These are phyloP conservation scores for Drosophila trichaetosa DNA, from an alignment of 2,888 invertebrate genomes.

Conservation along the genomic window DNA sequence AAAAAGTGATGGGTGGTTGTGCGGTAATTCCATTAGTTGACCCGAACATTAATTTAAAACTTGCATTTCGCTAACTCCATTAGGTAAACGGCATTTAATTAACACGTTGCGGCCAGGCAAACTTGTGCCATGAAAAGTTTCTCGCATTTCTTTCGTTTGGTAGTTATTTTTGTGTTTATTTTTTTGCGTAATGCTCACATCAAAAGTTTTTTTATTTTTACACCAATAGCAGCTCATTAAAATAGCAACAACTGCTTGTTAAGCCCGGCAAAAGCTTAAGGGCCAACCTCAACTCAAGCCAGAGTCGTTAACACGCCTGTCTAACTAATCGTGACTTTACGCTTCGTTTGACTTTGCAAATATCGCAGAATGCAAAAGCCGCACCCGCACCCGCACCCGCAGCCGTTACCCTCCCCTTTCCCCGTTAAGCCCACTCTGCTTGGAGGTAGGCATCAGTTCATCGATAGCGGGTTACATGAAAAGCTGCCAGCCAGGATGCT, in stretches of 20 bases:
- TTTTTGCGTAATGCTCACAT: slow-evolving; percentile 60
- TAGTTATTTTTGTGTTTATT: slow-evolving; percentile 11
- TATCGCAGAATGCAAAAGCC: slow-evolving; percentile 71
- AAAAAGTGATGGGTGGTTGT: not conserved
- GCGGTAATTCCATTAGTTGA: slow-evolving; percentile 48
- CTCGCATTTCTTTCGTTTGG: slow-evolving; percentile 15
- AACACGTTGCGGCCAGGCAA: slow-evolving; percentile 69
- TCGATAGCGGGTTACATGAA: slow-evolving; percentile 64
- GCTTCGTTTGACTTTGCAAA: slow-evolving; percentile 84
- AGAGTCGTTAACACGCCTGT: slow-evolving; percentile 82
- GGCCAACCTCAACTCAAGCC: slow-evolving; percentile 34
- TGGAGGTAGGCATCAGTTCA: slow-evolving; percentile 37
- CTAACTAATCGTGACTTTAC: slow-evolving; percentile 84
- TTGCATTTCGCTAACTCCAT: slow-evolving; percentile 69
- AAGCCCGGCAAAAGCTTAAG: slow-evolving; percentile 20
- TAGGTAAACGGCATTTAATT: slow-evolving; percentile 79
- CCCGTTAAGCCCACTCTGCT: not conserved
- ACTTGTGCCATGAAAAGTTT: slow-evolving; percentile 69
- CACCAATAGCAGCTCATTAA: slow-evolving; percentile 74
- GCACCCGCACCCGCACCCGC: slow-evolving; percentile 10
- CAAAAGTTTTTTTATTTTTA: slow-evolving; percentile 69
- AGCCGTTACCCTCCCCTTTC: not conserved
- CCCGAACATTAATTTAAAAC: slow-evolving; percentile 74
- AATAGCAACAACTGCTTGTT: slow-evolving; percentile 69
- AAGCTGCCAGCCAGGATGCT: slow-evolving; percentile 42